Percentiles rank a stretch among this genome's conserved stretches.
Evolutionary conservation across 2,113 vertebrate species (phyloP).

Genomic region (Campylorhamphus procurvoides): DNA sequence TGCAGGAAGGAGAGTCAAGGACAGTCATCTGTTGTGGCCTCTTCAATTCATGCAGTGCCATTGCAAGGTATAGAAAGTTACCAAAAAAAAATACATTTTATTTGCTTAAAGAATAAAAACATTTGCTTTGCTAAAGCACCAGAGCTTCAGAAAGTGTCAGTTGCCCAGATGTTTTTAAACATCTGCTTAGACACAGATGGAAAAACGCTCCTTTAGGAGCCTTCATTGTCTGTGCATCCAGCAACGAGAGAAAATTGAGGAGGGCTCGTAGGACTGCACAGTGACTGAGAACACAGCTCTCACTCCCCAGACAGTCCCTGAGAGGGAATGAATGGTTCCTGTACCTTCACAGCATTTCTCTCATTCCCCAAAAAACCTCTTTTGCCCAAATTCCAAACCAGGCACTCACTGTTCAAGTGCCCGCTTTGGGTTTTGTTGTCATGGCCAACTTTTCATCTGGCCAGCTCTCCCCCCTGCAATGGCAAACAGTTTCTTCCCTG

Average conservation of each 20-base stretch:
- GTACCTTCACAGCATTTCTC: background rate
- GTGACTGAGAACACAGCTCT: background rate
- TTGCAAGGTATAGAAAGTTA: background rate
- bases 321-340: background rate
- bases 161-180: constrained; percentile 35
- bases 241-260: background rate
- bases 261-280: background rate
- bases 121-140: background rate
- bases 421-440: background rate
- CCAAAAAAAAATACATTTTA: fast-evolving
- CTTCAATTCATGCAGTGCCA: background rate
- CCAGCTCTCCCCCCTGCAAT: background rate
- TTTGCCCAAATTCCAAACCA: background rate
- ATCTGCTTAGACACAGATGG: constrained; percentile 25
- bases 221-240: constrained; percentile 22
- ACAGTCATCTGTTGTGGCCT: background rate
- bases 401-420: background rate
- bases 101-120: background rate
- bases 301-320: background rate
- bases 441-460: background rate
- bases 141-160: background rate
- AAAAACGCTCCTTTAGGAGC: constrained; percentile 41
- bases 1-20: background rate
- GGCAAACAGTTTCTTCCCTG: background rate
- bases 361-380: background rate